Evolutionary conservation across 2,797 vertebrate species (phyloP).

Genomic region (Phrynocephalus guinanensis): DNA sequence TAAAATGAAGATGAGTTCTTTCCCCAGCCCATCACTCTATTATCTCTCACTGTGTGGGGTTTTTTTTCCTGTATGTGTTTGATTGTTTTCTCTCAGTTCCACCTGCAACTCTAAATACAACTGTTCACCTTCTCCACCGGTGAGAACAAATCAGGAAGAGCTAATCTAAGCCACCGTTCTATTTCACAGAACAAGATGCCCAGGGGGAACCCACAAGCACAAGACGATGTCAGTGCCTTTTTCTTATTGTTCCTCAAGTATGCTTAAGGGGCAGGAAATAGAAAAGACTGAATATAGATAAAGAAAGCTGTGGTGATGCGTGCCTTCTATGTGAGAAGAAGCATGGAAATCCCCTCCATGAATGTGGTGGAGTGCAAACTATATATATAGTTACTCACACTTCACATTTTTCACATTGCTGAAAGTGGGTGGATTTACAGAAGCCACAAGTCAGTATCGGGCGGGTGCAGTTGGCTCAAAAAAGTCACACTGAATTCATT

Average conservation of each 20-base stretch:
- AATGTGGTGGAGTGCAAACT: not conserved
- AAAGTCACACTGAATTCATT: not conserved
- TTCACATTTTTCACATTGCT: not conserved
- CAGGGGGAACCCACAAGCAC: too few relatives aligned
- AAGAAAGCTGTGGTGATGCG: not conserved
- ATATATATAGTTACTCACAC: not conserved
- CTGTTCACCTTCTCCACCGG: too few relatives aligned
- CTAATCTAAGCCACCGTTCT: too few relatives aligned
- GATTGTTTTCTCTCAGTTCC: too few relatives aligned
- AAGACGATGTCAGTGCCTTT: too few relatives aligned
- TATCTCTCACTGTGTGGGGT: too few relatives aligned
- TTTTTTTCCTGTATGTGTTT: too few relatives aligned
- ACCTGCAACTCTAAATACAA: too few relatives aligned
- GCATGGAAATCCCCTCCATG: conserved; percentile 1
- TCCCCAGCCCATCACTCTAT: too few relatives aligned
- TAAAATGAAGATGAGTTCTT: too few relatives aligned
- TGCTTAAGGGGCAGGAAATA: not conserved
- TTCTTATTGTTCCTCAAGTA: not conserved
- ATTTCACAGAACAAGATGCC: too few relatives aligned
- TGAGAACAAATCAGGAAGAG: too few relatives aligned
- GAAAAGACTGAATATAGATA: not conserved
- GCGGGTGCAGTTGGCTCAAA: not conserved
- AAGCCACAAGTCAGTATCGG: not conserved
- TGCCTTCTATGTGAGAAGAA: not conserved
- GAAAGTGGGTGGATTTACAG: not conserved